These are phyloP conservation scores for Tetramorium parvispinum DNA, from an alignment of 1,140 invertebrate species.

Conservation along the genomic window DNA sequence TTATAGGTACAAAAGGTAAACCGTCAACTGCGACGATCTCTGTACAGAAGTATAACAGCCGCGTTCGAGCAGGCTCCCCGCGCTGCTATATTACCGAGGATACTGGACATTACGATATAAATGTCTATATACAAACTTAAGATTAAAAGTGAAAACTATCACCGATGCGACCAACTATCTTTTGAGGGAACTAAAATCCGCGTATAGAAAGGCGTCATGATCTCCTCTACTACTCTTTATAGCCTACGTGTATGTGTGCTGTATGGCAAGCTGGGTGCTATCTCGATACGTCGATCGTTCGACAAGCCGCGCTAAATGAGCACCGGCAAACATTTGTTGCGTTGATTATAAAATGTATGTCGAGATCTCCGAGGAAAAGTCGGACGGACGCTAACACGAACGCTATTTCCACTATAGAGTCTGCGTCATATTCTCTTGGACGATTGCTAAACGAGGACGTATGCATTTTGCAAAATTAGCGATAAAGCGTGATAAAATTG, in stretches of 20 bases:
- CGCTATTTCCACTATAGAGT: slow-evolving; percentile 34
- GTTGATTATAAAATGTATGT: slow-evolving; percentile 55
- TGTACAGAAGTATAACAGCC: slow-evolving; percentile 72
- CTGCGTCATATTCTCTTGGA: slow-evolving; percentile 44
- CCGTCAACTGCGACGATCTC: slow-evolving; percentile 72
- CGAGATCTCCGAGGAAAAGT: slow-evolving; percentile 58
- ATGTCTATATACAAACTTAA: slow-evolving; percentile 78
- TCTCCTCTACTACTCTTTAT: slow-evolving; percentile 59
- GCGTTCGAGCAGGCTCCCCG: slow-evolving; percentile 61
- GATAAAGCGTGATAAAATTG: slow-evolving; percentile 18
- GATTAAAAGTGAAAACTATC: slow-evolving; percentile 72
- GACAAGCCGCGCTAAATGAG: slow-evolving; percentile 61
- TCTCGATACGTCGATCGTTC: slow-evolving; percentile 64
- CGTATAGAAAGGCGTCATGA: slow-evolving; percentile 69
- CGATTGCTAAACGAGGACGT: slow-evolving; percentile 59
- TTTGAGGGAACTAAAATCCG: slow-evolving; percentile 67
- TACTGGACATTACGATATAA: slow-evolving; percentile 59
- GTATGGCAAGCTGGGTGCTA: slow-evolving; percentile 62
- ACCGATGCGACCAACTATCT: slow-evolving; percentile 46
- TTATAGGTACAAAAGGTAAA: slow-evolving; percentile 82
- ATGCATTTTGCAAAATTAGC: slow-evolving; percentile 36
- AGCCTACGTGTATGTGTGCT: slow-evolving; percentile 59
- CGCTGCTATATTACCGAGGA: slow-evolving; percentile 10
- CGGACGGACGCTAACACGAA: slow-evolving; percentile 58
- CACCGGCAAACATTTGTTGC: slow-evolving; percentile 61